Conservation (phyloP, 30 jellyfish, hydroid and myxozoan genomes). For the Catostylus mosaicus region DNA sequence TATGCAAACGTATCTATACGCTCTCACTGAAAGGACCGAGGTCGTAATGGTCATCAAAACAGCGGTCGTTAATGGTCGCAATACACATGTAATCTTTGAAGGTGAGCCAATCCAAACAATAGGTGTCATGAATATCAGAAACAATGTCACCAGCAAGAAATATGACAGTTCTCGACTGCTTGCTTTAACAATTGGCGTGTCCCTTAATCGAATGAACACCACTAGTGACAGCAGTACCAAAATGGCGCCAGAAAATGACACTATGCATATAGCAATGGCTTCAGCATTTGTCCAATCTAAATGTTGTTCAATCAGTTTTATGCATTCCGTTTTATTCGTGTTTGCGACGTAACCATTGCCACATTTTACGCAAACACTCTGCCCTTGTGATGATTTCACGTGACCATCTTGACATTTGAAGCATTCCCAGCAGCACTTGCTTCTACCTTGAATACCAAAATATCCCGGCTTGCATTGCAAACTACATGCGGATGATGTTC, state of each 20-base stretch:
- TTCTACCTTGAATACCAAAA: slow-evolving; percentile 61
- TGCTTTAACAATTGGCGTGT: slow-evolving; percentile 84
- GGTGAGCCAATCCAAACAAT: slow-evolving; percentile 51
- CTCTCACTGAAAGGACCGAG: slow-evolving; percentile 70
- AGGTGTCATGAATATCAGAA: slow-evolving; percentile 64
- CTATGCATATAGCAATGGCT: slow-evolving; percentile 46
- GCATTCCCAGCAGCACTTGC: slow-evolving; percentile 94
- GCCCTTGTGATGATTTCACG: slow-evolving; percentile 45
- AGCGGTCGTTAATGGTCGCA: slow-evolving; percentile 71
- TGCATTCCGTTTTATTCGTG: slow-evolving; percentile 67
- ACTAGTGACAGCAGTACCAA: slow-evolving; percentile 36
- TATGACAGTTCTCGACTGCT: slow-evolving; percentile 73
- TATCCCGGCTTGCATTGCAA: slow-evolving; percentile 87
- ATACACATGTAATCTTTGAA: slow-evolving; percentile 46
- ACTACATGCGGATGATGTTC: slow-evolving; percentile 70
- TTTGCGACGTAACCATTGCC: slow-evolving; percentile 52
- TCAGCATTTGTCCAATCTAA: slow-evolving; percentile 29
- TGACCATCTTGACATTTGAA: slow-evolving; percentile 62
- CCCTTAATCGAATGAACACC: slow-evolving; percentile 58
- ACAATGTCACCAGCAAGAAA: slow-evolving; percentile 56
- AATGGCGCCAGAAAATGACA: slow-evolving; percentile 56
- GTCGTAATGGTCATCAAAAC: slow-evolving; percentile 55
- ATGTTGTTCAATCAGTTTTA: slow-evolving; percentile 24
- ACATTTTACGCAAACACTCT: slow-evolving; percentile 58
- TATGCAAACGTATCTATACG: slow-evolving; percentile 78